A percentile compares a stretch with the other conserved stretches of the same genome.
Conservation (phyloP, 2,888 invertebrate species). For the Oligia strigilis region DNA sequence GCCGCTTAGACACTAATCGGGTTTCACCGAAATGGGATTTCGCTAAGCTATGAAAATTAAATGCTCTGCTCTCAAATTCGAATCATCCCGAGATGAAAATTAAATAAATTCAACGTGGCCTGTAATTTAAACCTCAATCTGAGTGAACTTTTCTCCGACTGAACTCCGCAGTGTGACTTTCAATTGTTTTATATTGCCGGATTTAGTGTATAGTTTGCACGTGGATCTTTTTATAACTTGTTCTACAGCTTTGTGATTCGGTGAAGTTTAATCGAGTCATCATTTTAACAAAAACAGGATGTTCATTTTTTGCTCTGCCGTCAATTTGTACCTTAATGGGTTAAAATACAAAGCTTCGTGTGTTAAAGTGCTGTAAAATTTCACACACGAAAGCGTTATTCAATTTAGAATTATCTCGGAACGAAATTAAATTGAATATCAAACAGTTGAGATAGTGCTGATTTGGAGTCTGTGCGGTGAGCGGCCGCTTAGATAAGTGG, state of each 20-base stretch:
- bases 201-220: constrained; percentile 43
- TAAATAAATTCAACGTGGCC: constrained; percentile 79
- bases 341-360: constrained; percentile 27
- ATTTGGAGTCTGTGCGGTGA: constrained; percentile 77
- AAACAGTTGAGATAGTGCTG: constrained; percentile 79
- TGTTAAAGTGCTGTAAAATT: constrained; percentile 43
- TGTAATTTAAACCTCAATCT: constrained; percentile 79
- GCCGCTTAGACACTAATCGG: constrained; percentile 83
- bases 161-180: constrained; percentile 70
- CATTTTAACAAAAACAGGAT: constrained; percentile 39
- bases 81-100: constrained; percentile 82
- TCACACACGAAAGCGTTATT: constrained; percentile 58
- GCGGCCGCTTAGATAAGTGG: constrained; percentile 82
- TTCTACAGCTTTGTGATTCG: constrained; percentile 34
- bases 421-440: constrained; percentile 81
- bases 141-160: constrained; percentile 72
- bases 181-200: constrained; percentile 57
- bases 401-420: constrained; percentile 71
- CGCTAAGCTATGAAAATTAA: constrained; percentile 84
- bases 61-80: constrained; percentile 80
- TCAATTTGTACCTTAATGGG: constrained; percentile 23
- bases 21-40: constrained; percentile 81
- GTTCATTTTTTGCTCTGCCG: constrained; percentile 27
- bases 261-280: constrained; percentile 23
- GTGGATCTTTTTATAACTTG: constrained; percentile 32